Percentiles rank a stretch among this genome's conserved stretches.
Conservation (phyloP, 2,888 invertebrate species). For the Timandra comae region DNA sequence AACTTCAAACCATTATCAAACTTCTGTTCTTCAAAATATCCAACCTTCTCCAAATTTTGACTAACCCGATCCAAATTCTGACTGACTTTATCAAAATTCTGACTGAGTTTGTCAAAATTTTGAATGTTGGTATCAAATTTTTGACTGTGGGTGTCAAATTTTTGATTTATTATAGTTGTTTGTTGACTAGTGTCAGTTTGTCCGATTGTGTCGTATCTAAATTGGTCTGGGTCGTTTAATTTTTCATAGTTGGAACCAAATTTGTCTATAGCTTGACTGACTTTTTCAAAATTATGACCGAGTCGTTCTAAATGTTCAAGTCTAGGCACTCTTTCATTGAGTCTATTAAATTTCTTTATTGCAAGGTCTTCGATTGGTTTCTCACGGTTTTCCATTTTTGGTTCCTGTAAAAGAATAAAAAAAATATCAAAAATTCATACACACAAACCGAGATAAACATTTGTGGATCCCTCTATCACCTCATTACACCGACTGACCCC, state of each 20-base stretch:
- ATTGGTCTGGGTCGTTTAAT: too few relatives aligned
- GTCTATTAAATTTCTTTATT: conserved; percentile 32
- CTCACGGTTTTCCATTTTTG: conserved; percentile 46
- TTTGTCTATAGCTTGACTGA: conserved; percentile 16
- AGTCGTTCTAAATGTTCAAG: conserved; percentile 23
- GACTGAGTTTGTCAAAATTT: conserved; percentile 4
- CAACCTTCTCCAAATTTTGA: conserved; percentile 21
- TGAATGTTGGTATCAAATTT: conserved; percentile 9
- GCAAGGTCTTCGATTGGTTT: conserved; percentile 35
- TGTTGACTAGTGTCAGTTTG: too few relatives aligned
- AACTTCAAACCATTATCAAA: conserved; percentile 36
- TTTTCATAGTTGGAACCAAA: conserved; percentile 14
- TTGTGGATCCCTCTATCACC: too few relatives aligned
- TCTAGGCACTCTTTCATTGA: conserved; percentile 35
- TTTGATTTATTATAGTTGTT: too few relatives aligned
- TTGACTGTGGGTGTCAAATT: conserved; percentile 5
- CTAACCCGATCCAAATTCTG: conserved; percentile 9
- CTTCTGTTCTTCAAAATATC: conserved; percentile 27
- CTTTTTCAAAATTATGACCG: conserved; percentile 10
- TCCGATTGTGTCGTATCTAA: too few relatives aligned
- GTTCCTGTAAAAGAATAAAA: conserved; percentile 21
- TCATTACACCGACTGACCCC: too few relatives aligned
- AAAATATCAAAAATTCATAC: too few relatives aligned
- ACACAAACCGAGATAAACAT: too few relatives aligned
- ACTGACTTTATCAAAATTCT: conserved; percentile 15